These are phyloP conservation scores for Cerastis rubricosa DNA, from an alignment of 2,888 invertebrate genomes.

Conservation along the genomic window DNA sequence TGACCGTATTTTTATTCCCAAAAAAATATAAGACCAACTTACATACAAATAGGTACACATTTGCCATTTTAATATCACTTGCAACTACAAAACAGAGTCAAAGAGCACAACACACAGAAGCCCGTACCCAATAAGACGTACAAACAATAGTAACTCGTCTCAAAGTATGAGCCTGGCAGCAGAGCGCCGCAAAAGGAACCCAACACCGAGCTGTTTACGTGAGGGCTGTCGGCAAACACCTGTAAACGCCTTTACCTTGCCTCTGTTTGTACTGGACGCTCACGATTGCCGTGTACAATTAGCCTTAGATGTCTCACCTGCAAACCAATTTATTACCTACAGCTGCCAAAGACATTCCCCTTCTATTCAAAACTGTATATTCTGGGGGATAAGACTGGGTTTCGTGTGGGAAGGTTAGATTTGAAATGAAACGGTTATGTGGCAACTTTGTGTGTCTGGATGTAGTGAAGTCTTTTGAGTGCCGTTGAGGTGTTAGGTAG, in stretches of 20 bases:
- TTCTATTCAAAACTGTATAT: slow-evolving; percentile 46
- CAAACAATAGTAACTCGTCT: slow-evolving; percentile 62
- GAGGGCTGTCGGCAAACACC: slow-evolving; percentile 88
- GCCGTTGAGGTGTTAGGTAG: slow-evolving; percentile 70
- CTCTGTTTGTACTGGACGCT: slow-evolving; percentile 85
- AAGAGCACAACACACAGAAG: slow-evolving; percentile 6
- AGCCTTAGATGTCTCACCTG: slow-evolving; percentile 84
- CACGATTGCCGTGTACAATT: slow-evolving; percentile 87
- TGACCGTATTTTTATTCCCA: background rate
- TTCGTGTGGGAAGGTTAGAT: background rate
- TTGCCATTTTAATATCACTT: background rate
- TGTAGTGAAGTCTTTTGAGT: slow-evolving; percentile 76
- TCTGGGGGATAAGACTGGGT: slow-evolving; percentile 10
- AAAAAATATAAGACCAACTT: background rate
- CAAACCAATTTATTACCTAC: slow-evolving; percentile 71
- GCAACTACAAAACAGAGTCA: background rate
- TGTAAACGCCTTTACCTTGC: slow-evolving; percentile 82
- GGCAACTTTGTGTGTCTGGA: slow-evolving; percentile 63
- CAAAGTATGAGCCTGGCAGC: slow-evolving; percentile 57
- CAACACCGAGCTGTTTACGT: slow-evolving; percentile 86
- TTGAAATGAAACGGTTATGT: slow-evolving; percentile 52
- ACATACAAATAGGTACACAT: background rate
- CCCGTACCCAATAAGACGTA: slow-evolving; percentile 43
- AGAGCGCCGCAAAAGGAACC: slow-evolving; percentile 78
- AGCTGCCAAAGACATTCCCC: slow-evolving; percentile 8